Conservation (phyloP, 2,888 invertebrate species). For the Prenolepis imparis region DNA sequence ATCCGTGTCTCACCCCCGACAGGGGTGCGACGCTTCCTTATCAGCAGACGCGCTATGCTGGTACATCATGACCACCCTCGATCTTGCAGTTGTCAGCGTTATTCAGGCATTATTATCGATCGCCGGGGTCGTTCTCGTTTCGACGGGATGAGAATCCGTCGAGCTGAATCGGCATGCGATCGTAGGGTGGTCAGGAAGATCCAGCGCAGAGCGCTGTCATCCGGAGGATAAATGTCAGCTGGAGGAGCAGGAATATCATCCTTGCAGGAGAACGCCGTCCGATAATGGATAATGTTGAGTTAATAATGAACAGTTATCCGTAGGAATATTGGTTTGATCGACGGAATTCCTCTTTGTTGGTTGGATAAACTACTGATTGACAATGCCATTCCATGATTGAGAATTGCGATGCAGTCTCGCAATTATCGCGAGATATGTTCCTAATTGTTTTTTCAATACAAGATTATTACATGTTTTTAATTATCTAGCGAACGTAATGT, state of each 20-base stretch:
- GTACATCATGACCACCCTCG: conserved; percentile 5
- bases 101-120: conserved; percentile 44
- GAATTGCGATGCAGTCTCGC: background rate
- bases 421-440: background rate
- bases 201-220: background rate
- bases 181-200: conserved; percentile 44
- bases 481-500: background rate
- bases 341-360: background rate
- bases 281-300: background rate
- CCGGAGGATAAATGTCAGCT: background rate
- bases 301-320: conserved; percentile 9
- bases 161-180: conserved; percentile 32
- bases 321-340: background rate
- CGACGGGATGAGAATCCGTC: background rate
- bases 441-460: background rate
- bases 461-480: background rate
- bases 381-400: background rate
- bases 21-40: conserved; percentile 79
- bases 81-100: conserved; percentile 31
- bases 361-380: background rate
- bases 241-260: background rate
- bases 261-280: background rate
- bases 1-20: conserved; percentile 60
- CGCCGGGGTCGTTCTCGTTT: background rate
- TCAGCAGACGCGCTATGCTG: conserved; percentile 69